A percentile compares a stretch with the other conserved stretches of the same genome.
Evolutionary conservation across 2,888 invertebrate species (phyloP).

Genomic region (Brachyopa scutellaris): DNA sequence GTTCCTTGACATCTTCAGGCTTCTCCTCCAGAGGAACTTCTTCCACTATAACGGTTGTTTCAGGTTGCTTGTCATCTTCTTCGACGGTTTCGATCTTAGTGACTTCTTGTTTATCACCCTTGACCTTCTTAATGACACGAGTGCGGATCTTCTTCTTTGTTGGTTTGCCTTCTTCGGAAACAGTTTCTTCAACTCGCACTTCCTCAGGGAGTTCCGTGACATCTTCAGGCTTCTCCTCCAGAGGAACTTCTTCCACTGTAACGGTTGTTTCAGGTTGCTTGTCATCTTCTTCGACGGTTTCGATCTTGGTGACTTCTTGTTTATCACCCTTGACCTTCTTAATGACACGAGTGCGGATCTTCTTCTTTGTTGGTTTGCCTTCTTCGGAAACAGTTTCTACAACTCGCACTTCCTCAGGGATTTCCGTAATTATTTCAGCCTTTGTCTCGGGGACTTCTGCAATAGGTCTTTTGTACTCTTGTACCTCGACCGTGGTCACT

Average conservation of each 20-base stretch:
- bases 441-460: constrained; percentile 76
- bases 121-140: constrained; percentile 72
- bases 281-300: constrained; percentile 76
- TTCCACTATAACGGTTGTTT: constrained; percentile 76
- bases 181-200: constrained; percentile 79
- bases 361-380: constrained; percentile 78
- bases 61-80: constrained; percentile 78
- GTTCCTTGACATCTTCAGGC: constrained; percentile 75
- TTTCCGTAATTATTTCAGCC: constrained; percentile 74
- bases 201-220: constrained; percentile 73
- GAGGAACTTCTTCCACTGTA: constrained; percentile 75
- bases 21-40: constrained; percentile 78
- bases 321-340: constrained; percentile 67
- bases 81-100: constrained; percentile 78
- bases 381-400: constrained; percentile 79
- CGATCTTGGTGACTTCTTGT: constrained; percentile 77
- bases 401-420: constrained; percentile 79
- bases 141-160: constrained; percentile 75
- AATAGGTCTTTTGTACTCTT: constrained; percentile 49
- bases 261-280: constrained; percentile 76
- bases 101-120: constrained; percentile 76
- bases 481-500: constrained; percentile 76
- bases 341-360: constrained; percentile 70
- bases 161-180: constrained; percentile 74
- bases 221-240: constrained; percentile 71